phyloP scores from a whole-genome alignment of 2,113 vertebrate genomes.

The Cebus imitator region DNA sequence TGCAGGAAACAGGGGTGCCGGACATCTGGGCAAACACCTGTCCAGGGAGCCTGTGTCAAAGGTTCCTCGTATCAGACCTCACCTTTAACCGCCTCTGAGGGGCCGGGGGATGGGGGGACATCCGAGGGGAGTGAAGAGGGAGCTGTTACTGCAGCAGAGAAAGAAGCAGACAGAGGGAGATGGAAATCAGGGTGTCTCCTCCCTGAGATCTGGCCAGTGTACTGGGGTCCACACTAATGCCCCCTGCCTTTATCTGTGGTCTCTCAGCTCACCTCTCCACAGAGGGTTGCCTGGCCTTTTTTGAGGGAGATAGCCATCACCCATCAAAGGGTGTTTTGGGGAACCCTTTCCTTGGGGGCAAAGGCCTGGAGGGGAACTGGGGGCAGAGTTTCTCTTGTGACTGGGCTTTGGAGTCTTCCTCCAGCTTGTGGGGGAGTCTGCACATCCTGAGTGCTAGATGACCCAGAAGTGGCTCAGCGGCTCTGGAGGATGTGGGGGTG shows the following conservation, averaged over 20 bases:
- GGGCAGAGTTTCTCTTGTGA: neutral
- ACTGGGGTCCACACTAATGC: rapidly evolving
- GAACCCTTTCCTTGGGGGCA: neutral
- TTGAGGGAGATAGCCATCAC: neutral
- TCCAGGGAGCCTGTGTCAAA: neutral
- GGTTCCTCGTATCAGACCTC: neutral
- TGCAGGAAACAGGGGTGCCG: neutral
- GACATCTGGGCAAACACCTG: neutral
- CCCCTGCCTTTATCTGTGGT: neutral
- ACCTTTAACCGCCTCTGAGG: neutral
- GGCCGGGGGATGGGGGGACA: too few relatives aligned
- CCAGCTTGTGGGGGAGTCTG: too few relatives aligned
- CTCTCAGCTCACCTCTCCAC: neutral
- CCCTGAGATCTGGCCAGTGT: neutral
- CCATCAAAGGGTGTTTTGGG: neutral
- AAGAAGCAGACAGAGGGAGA: neutral
- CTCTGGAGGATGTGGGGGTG: neutral
- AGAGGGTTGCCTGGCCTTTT: neutral
- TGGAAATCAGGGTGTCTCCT: neutral
- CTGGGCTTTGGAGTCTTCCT: neutral
- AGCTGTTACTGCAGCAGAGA: neutral
- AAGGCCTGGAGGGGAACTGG: neutral
- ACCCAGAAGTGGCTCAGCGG: neutral
- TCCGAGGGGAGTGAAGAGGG: neutral
- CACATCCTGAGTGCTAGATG: neutral